Evolutionary conservation across 1,140 invertebrate species (phyloP).

Genomic region (Palaemon carinicauda): DNA sequence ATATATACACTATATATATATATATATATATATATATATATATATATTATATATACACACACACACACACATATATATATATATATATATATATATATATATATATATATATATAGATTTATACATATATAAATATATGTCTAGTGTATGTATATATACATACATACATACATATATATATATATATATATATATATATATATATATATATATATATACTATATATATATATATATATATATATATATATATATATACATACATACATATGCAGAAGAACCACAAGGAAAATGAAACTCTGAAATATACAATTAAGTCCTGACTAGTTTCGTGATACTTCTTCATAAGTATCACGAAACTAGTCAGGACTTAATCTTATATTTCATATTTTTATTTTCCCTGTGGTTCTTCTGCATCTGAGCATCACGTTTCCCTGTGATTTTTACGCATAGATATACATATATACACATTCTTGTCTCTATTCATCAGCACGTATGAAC

Average conservation of each 20-base stretch:
- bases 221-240: slow-evolving; percentile 31
- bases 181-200: not conserved
- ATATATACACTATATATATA: not conserved
- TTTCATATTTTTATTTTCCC: too few relatives aligned
- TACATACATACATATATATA: not conserved
- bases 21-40: not conserved
- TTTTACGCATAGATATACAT: too few relatives aligned
- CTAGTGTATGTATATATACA: not conserved
- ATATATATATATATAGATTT: slow-evolving; percentile 52
- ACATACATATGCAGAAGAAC: slow-evolving; percentile 8
- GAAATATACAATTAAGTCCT: too few relatives aligned
- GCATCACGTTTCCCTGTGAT: too few relatives aligned
- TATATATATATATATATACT: not conserved
- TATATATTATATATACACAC: not conserved
- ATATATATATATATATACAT: slow-evolving; percentile 55
- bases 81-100: slow-evolving; percentile 34
- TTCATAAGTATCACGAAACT: too few relatives aligned
- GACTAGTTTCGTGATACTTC: too few relatives aligned
- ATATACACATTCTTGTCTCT: too few relatives aligned
- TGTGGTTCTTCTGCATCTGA: too few relatives aligned
- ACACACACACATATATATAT: slow-evolving; percentile 14
- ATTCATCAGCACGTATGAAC: too few relatives aligned
- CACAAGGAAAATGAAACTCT: too few relatives aligned
- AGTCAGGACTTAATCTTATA: too few relatives aligned
- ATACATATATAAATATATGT: not conserved